Evolutionary conservation across 2,888 invertebrate species (phyloP).

Genomic region (Bombyx huttoni): DNA sequence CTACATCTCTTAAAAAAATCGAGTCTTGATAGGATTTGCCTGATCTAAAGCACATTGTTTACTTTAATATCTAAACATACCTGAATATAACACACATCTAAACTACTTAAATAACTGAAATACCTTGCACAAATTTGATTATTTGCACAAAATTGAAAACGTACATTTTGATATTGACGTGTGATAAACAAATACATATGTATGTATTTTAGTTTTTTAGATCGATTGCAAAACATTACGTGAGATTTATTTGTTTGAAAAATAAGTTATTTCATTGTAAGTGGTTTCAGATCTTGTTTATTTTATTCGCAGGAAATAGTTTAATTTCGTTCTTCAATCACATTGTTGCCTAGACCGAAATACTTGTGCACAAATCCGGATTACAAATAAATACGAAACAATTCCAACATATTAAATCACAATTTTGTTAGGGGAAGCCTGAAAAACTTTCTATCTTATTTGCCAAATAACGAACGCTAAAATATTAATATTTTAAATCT

Average conservation of each 20-base stretch:
- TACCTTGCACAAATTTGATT: neutral
- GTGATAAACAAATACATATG: neutral
- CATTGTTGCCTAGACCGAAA: neutral
- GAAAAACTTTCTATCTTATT: no score
- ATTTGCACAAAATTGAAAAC: neutral
- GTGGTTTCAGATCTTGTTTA: neutral
- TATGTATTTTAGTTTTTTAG: neutral
- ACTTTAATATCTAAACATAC: no score
- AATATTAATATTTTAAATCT: no score
- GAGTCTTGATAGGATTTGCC: no score
- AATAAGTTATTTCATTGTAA: neutral
- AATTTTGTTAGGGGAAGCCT: no score
- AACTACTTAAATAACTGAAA: no score
- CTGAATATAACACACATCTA: no score
- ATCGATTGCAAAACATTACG: neutral
- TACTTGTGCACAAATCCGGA: neutral
- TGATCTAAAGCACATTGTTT: no score
- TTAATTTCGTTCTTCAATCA: neutral
- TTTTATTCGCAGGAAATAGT: neutral
- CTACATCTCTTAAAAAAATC: no score
- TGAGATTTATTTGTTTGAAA: neutral
- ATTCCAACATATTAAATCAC: neutral
- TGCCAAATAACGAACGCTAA: no score
- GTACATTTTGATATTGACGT: neutral
- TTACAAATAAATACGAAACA: neutral